Evolutionary conservation across 92 coral and sea anemone species (phyloP), one percentile per base, ranked within the genome.

Genomic region (Phymanthus crucifer): DNA sequence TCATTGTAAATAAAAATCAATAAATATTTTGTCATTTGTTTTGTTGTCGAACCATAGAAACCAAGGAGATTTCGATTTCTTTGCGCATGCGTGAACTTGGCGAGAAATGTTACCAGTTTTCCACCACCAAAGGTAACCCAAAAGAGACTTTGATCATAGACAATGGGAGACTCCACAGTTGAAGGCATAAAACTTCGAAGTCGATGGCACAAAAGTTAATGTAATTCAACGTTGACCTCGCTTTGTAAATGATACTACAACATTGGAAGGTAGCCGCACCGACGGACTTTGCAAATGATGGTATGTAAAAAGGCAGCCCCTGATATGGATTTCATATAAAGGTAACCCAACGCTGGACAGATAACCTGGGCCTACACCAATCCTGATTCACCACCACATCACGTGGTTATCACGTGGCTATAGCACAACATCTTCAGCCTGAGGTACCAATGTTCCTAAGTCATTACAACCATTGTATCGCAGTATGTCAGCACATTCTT

Each of bases 381-480:
- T 61, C 32, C 13, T 61, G 29, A 61, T 61, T 61, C 32, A 36
- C 40, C 31, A 61, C 71, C 80, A 54, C 66, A 61, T 57, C 48
- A 58, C 71, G 81, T 61, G 81, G 52, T 38, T 13, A 11, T 24
- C 75, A 78, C 83, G 77, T 57, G 76, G 88, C 68, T 70, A 87
- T 81, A 85, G 83, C 33, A 74, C 66, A 27, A 92, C 97, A 66
- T 92, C 97, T 71, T 87, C 81, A 29, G 92, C 92, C 78, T 82
- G 88, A 7, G 97, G 89, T 70, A 90, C 81, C 83, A 92, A 70
- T 33, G 97, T 92, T 48, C 97, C 97, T 29, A 92, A 78, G 72
- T 92, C 97, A 70, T 92, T 84, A 69, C 99, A 95, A 16, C 97
- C 97, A 52, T 93, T 95, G 27, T 93, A 86, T 75, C 98, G 93